Evolutionary conservation across 2,797 vertebrate species (phyloP).

Genomic region (Sebastes baramenuke): DNA sequence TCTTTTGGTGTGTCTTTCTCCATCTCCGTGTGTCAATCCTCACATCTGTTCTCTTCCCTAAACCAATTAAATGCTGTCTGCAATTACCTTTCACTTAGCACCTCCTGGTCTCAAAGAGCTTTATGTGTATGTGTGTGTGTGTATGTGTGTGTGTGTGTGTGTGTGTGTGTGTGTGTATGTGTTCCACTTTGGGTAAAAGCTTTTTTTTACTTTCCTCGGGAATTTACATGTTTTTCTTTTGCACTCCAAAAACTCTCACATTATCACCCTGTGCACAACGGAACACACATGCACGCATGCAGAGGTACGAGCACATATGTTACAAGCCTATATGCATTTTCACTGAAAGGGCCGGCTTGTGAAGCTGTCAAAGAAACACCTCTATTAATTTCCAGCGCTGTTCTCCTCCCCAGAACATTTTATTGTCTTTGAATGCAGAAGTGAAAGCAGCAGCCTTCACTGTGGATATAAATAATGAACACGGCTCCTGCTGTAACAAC

Average conservation of each 20-base stretch:
- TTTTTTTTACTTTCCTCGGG: background rate
- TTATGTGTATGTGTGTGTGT: background rate
- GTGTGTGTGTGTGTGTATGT: background rate
- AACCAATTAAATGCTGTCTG: conserved; percentile 66
- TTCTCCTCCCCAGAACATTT: conserved; percentile 3
- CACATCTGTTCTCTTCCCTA: conserved; percentile 59
- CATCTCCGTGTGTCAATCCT: conserved; percentile 43
- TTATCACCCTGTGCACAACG: background rate
- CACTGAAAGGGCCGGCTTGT: conserved; percentile 5
- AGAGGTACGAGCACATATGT: background rate
- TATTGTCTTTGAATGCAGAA: conserved; percentile 27
- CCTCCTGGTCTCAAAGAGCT: conserved; percentile 40
- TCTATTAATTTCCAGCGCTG: background rate
- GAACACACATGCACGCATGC: background rate
- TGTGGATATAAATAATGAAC: conserved; percentile 45
- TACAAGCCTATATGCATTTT: background rate
- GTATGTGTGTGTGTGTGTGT: background rate
- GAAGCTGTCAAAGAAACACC: background rate
- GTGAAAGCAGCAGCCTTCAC: conserved; percentile 19
- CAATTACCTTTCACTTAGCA: conserved; percentile 58
- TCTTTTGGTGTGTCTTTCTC: conserved; percentile 40
- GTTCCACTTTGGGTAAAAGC: background rate
- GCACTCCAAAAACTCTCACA: background rate
- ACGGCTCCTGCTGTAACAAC: conserved; percentile 20
- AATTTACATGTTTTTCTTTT: conserved; percentile 30